A percentile compares a stretch with the other conserved stretches of the same genome.
These are phyloP conservation scores for Tokudaia muenninki DNA, from an alignment of 2,797 vertebrate species.

Conservation along the genomic window DNA sequence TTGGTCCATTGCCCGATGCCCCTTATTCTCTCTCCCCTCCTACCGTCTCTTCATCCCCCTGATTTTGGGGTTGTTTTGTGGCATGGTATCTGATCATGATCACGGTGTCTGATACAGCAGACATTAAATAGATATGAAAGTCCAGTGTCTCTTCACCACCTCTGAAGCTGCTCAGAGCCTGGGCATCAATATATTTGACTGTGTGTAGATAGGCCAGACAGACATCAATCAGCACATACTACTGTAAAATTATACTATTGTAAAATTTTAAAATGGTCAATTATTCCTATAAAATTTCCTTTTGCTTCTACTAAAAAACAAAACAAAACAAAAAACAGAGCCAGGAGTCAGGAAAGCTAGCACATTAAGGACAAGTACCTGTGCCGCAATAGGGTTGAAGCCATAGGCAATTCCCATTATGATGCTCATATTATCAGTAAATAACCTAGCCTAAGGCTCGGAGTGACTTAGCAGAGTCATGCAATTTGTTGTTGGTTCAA, in stretches of 20 bases:
- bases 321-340: neutral
- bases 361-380: neutral
- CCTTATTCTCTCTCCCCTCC: neutral
- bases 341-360: neutral
- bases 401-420: neutral
- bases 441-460: neutral
- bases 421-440: neutral
- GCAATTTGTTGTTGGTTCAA: neutral
- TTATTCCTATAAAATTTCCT: neutral
- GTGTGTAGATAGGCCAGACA: neutral
- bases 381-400: neutral
- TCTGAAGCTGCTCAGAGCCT: neutral
- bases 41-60: neutral
- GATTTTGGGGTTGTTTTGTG: neutral
- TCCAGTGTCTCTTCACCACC: neutral
- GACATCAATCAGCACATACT: neutral
- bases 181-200: neutral
- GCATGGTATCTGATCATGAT: neutral
- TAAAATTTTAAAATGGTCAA: slow-evolving; percentile 6
- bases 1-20: neutral
- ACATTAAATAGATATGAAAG: neutral
- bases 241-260: slow-evolving; percentile 2
- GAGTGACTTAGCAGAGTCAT: neutral
- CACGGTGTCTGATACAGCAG: neutral
- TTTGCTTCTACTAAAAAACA: neutral